Base-by-base conservation (phyloP, 2,797 vertebrate species). In the Apogon talboti region DNA sequence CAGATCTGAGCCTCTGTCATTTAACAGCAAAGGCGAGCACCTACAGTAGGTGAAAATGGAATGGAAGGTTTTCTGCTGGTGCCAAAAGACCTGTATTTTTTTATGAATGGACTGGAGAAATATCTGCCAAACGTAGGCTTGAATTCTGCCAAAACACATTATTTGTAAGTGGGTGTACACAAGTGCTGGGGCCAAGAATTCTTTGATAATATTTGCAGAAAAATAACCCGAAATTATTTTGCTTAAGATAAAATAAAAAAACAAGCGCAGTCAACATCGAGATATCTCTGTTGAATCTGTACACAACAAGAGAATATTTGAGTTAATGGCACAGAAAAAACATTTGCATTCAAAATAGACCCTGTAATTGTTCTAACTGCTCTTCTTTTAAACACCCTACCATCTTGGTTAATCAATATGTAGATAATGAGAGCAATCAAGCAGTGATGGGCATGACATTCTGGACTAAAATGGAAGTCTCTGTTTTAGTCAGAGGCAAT, bases 341-440 rank as follows among this genome's bases (percentile, higher is more conserved):
- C 43, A 83, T 87, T 82, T 81, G 77, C 79, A 82, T 83, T 88
- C 16, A 71, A 82, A 89, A 90, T 82, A 72, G 85, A 85, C 14
- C 24, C 81, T 83, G 81, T 89, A 92, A 93, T 93, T 92, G 89
- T 88, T 89, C 58, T 81, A 88, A 91, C 77, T 86, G 73, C 79
- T 50, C 69, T 81, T 78, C 75, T 84, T 81, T 89, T 82, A 86
- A 91, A 90, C 83, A 79, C 73, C 64, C 71, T 40, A 74, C 85
- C 84, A 75, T 90, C 88, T 71, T 61, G 49, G 74, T 71, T 85
- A 91, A 93, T 93, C 93, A 88, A 94, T 94, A 81, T 78, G 80
- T 80, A 85, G 89, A 91, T 93, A 93, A 93, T 92, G 89, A 92
- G 88, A 85, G 89, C 87, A 92, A 93, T 94, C 86, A 91, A 62